Percentiles rank a stretch among this genome's conserved stretches.
Evolutionary conservation across 2,113 vertebrate species (phyloP).

Genomic region (Erpornis zantholeuca): DNA sequence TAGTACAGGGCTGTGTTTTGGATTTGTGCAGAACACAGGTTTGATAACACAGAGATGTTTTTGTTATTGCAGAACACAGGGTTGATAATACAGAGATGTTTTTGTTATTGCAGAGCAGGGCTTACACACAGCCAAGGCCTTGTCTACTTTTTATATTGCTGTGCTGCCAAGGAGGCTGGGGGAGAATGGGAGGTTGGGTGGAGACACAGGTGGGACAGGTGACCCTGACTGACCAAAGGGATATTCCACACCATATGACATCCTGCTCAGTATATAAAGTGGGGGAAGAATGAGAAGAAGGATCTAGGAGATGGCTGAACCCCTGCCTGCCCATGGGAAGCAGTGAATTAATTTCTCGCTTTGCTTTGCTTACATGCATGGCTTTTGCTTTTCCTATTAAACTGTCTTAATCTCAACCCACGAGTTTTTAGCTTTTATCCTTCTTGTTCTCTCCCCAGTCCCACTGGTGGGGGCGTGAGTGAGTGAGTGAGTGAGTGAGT

Average conservation of each 20-base stretch:
- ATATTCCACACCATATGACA: background rate
- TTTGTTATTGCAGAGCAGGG: background rate
- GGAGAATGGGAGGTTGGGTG: background rate
- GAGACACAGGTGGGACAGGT: background rate
- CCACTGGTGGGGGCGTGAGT: background rate
- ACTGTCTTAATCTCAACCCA: background rate
- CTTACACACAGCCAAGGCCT: background rate
- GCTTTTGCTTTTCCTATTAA: background rate
- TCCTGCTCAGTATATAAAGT: background rate
- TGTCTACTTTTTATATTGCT: background rate
- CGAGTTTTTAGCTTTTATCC: background rate
- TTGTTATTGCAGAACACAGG: background rate
- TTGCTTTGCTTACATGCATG: background rate
- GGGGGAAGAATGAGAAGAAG: background rate
- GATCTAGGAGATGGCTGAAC: background rate
- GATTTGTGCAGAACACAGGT: background rate
- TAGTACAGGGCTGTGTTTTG: background rate
- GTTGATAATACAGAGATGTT: background rate
- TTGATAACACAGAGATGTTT: background rate
- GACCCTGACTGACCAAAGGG: background rate
- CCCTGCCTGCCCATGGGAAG: background rate
- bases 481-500: background rate
- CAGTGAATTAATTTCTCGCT: background rate
- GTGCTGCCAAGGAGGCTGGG: background rate
- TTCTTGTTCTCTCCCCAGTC: background rate